These are phyloP conservation scores for Daptonema setosum DNA, from an alignment of 2,888 invertebrate species.

Conservation along the genomic window DNA sequence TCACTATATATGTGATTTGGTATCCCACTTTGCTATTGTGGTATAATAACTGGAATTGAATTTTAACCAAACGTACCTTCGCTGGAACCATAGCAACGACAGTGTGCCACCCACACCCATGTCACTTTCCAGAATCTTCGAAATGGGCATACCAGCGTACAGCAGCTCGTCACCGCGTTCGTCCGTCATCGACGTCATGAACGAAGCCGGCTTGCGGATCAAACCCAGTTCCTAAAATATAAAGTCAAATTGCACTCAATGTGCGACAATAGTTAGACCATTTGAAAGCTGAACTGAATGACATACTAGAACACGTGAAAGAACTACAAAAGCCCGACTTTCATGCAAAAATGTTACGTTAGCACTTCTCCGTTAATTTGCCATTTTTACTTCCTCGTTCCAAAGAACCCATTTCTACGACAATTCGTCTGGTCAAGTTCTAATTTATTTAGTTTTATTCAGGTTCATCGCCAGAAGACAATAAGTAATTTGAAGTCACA, in stretches of 20 bases:
- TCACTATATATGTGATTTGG: too few relatives aligned
- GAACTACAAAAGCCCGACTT: too few relatives aligned
- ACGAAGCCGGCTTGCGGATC: constrained; percentile 92
- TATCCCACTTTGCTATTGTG: too few relatives aligned
- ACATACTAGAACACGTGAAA: background rate
- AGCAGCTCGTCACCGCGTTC: constrained; percentile 87
- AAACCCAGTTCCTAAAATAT: constrained; percentile 61
- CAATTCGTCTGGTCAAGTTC: too few relatives aligned
- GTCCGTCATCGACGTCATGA: constrained; percentile 97
- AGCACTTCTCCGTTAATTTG: background rate
- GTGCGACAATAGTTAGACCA: too few relatives aligned
- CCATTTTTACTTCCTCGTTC: too few relatives aligned
- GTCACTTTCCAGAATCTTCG: constrained; percentile 62
- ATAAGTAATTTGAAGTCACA: too few relatives aligned
- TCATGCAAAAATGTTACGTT: background rate
- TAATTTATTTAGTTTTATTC: too few relatives aligned
- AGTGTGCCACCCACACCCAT: constrained; percentile 94
- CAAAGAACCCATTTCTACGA: too few relatives aligned
- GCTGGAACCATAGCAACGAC: constrained; percentile 87
- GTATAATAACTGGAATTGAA: too few relatives aligned
- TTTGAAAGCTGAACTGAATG: background rate
- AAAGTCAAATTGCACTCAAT: background rate
- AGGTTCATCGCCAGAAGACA: too few relatives aligned
- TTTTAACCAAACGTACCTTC: background rate
- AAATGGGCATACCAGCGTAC: constrained; percentile 72